These are phyloP conservation scores for Pygmarrhopalites habei DNA, from an alignment of 1,140 invertebrate species.

Conservation along the genomic window DNA sequence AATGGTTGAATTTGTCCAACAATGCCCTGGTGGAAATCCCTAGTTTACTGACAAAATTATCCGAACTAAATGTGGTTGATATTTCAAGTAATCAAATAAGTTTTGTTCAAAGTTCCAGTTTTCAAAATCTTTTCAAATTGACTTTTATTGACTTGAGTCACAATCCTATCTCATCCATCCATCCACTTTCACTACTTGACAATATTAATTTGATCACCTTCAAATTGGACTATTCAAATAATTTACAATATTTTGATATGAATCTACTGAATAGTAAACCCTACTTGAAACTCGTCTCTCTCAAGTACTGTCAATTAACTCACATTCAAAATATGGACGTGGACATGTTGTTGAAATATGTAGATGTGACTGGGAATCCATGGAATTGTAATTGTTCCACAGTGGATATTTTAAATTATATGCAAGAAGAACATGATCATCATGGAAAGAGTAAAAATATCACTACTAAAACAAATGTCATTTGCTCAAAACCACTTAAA, in stretches of 20 bases:
- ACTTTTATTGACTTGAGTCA: not conserved
- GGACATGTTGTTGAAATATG: not conserved
- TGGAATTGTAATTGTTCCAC: conserved; percentile 9
- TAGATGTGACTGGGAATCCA: conserved; percentile 8
- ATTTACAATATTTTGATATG: not conserved
- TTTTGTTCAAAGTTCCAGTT: not conserved
- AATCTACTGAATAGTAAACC: conserved; percentile 1
- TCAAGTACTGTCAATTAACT: not conserved
- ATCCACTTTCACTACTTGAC: not conserved
- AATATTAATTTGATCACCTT: conserved; percentile 7
- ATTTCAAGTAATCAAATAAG: not conserved
- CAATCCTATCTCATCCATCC: not conserved
- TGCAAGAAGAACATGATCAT: not conserved
- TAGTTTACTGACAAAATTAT: not conserved
- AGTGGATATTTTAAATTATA: not conserved
- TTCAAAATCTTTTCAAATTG: conserved; percentile 8
- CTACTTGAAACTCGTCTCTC: not conserved
- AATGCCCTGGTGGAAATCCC: not conserved
- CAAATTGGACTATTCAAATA: not conserved
- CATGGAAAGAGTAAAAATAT: not conserved
- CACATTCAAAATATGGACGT: too few relatives aligned
- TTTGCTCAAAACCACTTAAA: conserved; percentile 1
- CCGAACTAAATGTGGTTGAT: not conserved
- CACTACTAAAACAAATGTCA: not conserved
- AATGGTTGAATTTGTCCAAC: not conserved